phyloP scores from a whole-genome alignment of 2,797 vertebrate genomes.

The Naso thynnoides region DNA sequence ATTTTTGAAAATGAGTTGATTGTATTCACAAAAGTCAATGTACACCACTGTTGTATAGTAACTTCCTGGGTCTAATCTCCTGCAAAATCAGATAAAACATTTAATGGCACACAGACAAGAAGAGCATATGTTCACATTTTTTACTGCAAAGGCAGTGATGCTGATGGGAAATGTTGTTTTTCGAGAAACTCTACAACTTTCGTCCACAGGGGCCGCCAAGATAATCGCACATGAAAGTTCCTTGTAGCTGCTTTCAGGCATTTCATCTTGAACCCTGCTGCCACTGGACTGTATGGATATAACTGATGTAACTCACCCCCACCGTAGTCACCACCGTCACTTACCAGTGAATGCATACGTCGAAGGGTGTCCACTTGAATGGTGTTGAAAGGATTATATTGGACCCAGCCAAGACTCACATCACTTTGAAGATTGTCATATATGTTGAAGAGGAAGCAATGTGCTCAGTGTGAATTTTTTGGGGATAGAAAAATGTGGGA shows the following conservation, averaged over 20 bases:
- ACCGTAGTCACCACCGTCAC: slow-evolving; percentile 34
- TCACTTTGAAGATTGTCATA: slow-evolving; percentile 52
- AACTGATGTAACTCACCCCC: slow-evolving; percentile 28
- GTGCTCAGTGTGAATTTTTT: slow-evolving; percentile 59
- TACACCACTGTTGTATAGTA: too few relatives aligned
- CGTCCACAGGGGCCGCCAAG: too few relatives aligned
- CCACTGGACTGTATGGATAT: slow-evolving; percentile 49
- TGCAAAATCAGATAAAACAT: too few relatives aligned
- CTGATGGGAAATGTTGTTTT: not conserved
- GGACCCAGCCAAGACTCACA: slow-evolving; percentile 22
- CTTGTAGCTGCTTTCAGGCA: slow-evolving; percentile 31
- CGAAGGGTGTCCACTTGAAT: slow-evolving; percentile 36
- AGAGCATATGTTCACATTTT: not conserved
- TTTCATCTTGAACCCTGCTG: slow-evolving; percentile 4
- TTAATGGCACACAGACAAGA: not conserved
- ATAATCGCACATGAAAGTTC: not conserved
- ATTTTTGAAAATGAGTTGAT: too few relatives aligned
- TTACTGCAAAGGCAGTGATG: not conserved
- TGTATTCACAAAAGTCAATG: too few relatives aligned
- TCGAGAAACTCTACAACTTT: not conserved
- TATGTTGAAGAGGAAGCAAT: slow-evolving; percentile 60
- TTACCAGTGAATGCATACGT: slow-evolving; percentile 60
- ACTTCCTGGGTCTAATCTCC: not conserved
- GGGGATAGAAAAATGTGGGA: slow-evolving; percentile 31
- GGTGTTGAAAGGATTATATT: slow-evolving; percentile 24